Conservation (phyloP, 2,888 invertebrate species). For the Oscheius myriophilus region DNA sequence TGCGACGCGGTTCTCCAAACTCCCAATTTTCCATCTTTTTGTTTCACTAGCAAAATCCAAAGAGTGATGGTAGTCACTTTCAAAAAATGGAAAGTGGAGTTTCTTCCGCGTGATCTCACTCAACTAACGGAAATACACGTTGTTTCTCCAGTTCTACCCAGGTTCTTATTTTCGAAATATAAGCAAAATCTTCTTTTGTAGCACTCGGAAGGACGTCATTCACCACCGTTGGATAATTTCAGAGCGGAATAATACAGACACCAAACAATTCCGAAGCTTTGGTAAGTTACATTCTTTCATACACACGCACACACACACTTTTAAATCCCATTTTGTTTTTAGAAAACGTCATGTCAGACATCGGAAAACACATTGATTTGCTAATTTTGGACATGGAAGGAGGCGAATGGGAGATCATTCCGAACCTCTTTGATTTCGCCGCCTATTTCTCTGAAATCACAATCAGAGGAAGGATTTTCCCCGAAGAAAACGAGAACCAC, state of each 20-base stretch:
- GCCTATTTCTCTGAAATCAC: conserved; percentile 7
- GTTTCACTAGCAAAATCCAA: neutral
- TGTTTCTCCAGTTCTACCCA: conserved; percentile 8
- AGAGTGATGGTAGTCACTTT: no score
- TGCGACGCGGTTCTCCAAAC: neutral
- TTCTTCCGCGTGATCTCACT: neutral
- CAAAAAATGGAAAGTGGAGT: no score
- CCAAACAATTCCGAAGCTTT: no score
- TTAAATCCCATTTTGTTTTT: no score
- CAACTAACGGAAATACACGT: conserved; percentile 5
- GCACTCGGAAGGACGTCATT: neutral
- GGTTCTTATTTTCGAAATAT: neutral
- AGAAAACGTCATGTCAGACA: conserved; percentile 14
- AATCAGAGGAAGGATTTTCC: conserved; percentile 17
- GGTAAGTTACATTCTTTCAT: no score
- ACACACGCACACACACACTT: no score
- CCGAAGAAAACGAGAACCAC: conserved; percentile 32
- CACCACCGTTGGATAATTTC: neutral
- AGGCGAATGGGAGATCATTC: conserved; percentile 23
- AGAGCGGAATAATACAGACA: no score
- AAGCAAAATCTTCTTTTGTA: no score
- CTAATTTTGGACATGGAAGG: conserved; percentile 21
- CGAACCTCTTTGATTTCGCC: neutral
- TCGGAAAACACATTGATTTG: conserved; percentile 15
- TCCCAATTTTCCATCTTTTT: conserved; percentile 2